Percentiles rank a stretch among this genome's conserved stretches.
These are phyloP conservation scores for Mythimna vitellina DNA, from an alignment of 2,888 invertebrate species.

Conservation along the genomic window DNA sequence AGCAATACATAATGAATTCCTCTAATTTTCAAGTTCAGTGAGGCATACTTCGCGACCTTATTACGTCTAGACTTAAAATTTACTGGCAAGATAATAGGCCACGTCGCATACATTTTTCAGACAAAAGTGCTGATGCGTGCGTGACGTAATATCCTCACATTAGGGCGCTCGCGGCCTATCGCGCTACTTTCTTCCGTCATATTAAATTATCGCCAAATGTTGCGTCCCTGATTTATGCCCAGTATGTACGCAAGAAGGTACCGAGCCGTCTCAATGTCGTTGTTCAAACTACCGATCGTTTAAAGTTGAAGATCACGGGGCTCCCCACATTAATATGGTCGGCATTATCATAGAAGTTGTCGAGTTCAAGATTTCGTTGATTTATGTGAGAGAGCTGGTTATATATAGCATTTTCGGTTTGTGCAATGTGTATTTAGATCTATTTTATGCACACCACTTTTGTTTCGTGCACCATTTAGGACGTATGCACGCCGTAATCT, in stretches of 20 bases:
- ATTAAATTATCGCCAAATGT: conserved; percentile 86
- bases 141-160: conserved; percentile 63
- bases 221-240: conserved; percentile 78
- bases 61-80: conserved; percentile 55
- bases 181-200: conserved; percentile 76
- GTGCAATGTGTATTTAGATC: conserved; percentile 37
- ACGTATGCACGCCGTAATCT: conserved; percentile 23
- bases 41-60: conserved; percentile 35
- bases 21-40: conserved; percentile 36
- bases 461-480: conserved; percentile 8
- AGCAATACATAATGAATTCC: conserved; percentile 18
- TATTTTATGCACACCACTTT: conserved; percentile 42
- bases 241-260: conserved; percentile 49
- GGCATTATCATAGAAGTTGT: conserved; percentile 31
- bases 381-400: conserved; percentile 42
- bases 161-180: conserved; percentile 69
- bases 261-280: conserved; percentile 50
- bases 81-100: conserved; percentile 42
- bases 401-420: conserved; percentile 51
- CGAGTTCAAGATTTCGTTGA: conserved; percentile 51
- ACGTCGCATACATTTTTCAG: conserved; percentile 53
- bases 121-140: conserved; percentile 62
- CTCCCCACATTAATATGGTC: conserved; percentile 35
- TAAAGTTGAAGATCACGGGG: conserved; percentile 46
- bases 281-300: conserved; percentile 50